phyloP scores from a whole-genome alignment of 64 coral and sea anemone species.

The Catalaphyllia jardinei region DNA sequence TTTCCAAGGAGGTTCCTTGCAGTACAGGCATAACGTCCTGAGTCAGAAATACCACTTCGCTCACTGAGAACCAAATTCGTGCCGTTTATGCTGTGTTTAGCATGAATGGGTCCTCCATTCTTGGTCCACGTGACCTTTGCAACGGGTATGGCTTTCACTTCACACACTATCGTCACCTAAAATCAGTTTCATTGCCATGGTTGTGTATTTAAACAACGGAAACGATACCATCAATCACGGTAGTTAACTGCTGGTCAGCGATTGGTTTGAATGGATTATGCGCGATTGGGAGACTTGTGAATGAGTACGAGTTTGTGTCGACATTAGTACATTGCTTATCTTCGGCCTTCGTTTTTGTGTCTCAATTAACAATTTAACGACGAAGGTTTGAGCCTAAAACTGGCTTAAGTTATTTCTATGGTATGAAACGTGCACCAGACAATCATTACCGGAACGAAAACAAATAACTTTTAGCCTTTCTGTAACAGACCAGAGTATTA shows the following conservation, averaged over 20 bases:
- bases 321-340: too few species aligned
- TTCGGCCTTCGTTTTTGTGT: too few species aligned
- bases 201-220: neutral
- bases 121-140: conserved; percentile 65
- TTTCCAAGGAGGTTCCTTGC: conserved; percentile 61
- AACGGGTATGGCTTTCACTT: conserved; percentile 48
- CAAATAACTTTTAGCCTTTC: too few species aligned
- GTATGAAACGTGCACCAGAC: too few species aligned
- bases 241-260: neutral
- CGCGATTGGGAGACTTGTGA: too few species aligned
- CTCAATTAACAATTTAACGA: too few species aligned
- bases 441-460: too few species aligned
- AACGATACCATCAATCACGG: neutral
- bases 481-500: too few species aligned
- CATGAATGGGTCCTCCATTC: neutral
- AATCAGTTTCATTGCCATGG: neutral
- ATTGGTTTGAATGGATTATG: neutral
- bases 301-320: too few species aligned
- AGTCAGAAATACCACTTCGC: conserved; percentile 1
- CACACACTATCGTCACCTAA: conserved; percentile 65
- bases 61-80: conserved; percentile 44
- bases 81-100: neutral
- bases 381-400: too few species aligned
- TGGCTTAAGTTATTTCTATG: too few species aligned
- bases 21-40: conserved; percentile 56